Percentiles rank a stretch among this genome's conserved stretches.
Conservation (phyloP, 2,797 vertebrate species). For the Helarctos malayanus region DNA sequence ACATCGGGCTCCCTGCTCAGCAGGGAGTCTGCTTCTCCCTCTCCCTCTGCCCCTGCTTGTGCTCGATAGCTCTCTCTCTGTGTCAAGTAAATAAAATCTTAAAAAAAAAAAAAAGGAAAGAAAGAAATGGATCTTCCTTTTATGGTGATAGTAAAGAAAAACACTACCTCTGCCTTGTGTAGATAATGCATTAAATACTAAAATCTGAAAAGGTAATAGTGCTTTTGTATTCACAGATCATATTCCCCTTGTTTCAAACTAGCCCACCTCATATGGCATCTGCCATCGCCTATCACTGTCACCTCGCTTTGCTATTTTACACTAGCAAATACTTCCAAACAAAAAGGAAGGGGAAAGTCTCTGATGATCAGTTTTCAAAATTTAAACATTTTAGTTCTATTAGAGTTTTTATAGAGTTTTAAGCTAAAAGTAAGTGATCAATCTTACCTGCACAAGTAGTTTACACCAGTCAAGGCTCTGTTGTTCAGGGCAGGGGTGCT, state of each 20-base stretch:
- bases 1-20: no score
- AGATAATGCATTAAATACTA: constrained; percentile 24
- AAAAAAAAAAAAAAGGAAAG: neutral
- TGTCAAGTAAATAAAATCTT: no score
- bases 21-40: no score
- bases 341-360: neutral
- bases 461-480: constrained; percentile 38
- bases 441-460: constrained; percentile 78
- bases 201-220: constrained; percentile 35
- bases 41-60: no score
- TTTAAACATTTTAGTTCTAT: constrained; percentile 15
- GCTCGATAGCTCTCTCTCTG: no score
- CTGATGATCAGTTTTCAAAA: constrained; percentile 54
- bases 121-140: constrained; percentile 35
- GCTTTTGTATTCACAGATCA: constrained; percentile 30
- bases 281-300: neutral
- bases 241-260: neutral
- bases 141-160: constrained; percentile 38
- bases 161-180: neutral
- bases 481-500: constrained; percentile 34
- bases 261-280: neutral
- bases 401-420: constrained; percentile 42
- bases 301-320: constrained; percentile 26
- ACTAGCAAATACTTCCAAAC: constrained; percentile 39
- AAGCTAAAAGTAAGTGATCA: constrained; percentile 59